These are phyloP conservation scores for Drosophila obscura DNA, from an alignment of 1,140 invertebrate species.

Conservation along the genomic window DNA sequence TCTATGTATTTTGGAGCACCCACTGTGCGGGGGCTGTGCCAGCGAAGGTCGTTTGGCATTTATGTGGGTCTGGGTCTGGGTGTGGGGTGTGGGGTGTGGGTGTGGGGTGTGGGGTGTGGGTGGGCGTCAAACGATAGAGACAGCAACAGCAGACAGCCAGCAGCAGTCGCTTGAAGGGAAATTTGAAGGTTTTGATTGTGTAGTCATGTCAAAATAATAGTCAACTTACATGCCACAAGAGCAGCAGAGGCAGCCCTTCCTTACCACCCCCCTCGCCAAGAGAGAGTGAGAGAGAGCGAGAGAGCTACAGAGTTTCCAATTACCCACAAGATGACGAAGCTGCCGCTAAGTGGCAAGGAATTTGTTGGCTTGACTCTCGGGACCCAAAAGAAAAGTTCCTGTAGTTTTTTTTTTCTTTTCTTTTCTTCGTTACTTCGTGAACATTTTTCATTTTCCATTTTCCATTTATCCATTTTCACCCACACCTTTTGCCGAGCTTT, in stretches of 20 bases:
- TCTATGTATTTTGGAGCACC: background rate
- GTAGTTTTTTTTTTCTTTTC: constrained; percentile 36
- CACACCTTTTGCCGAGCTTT: background rate
- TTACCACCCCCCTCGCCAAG: constrained; percentile 15
- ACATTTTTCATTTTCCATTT: constrained; percentile 39
- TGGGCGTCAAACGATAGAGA: constrained; percentile 2
- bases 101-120: background rate
- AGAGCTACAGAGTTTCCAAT: constrained; percentile 30
- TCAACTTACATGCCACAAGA: constrained; percentile 81
- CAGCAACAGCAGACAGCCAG: background rate
- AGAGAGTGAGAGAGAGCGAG: background rate
- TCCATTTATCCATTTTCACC: constrained; percentile 25
- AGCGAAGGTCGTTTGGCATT: constrained; percentile 79
- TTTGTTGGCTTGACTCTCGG: constrained; percentile 43
- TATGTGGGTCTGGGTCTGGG: constrained; percentile 40
- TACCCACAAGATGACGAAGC: constrained; percentile 64
- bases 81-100: background rate
- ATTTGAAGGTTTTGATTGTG: constrained; percentile 83
- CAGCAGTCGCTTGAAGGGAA: constrained; percentile 46
- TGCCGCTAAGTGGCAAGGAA: constrained; percentile 71
- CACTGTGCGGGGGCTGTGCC: constrained; percentile 60
- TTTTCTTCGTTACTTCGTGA: constrained; percentile 8
- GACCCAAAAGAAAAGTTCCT: constrained; percentile 50
- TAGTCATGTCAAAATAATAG: constrained; percentile 84
- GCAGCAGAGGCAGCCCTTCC: constrained; percentile 6